A percentile compares a stretch with the other conserved stretches of the same genome.
These are phyloP conservation scores for Parasteatoda tepidariorum DNA, from an alignment of 1,140 invertebrate species.

Conservation along the genomic window DNA sequence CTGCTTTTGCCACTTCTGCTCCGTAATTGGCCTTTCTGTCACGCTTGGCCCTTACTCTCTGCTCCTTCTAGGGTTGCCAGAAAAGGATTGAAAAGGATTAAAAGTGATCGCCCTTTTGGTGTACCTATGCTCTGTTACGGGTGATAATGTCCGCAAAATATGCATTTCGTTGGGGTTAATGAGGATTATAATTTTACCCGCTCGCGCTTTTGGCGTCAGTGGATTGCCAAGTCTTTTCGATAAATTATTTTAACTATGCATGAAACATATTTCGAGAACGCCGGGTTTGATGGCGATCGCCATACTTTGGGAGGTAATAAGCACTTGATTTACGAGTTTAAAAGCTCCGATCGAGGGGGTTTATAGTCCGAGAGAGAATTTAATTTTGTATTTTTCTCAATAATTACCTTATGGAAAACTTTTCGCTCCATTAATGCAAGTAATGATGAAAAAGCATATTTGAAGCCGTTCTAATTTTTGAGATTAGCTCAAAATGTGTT, in stretches of 20 bases:
- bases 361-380: too few relatives aligned
- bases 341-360: too few relatives aligned
- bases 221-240: not conserved
- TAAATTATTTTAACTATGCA: not conserved
- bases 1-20: constrained; percentile 55
- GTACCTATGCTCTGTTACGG: not conserved
- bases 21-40: constrained; percentile 55
- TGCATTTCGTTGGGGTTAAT: not conserved
- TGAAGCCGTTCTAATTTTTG: too few relatives aligned
- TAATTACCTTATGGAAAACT: too few relatives aligned
- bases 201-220: not conserved
- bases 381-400: too few relatives aligned
- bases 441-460: too few relatives aligned
- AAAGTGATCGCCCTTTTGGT: constrained; percentile 30
- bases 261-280: not conserved
- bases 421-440: too few relatives aligned
- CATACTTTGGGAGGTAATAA: too few relatives aligned
- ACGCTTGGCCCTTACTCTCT: constrained; percentile 45
- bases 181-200: not conserved
- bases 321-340: too few relatives aligned
- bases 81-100: constrained; percentile 5
- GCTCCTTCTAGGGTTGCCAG: constrained; percentile 17
- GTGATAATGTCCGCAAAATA: not conserved
- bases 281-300: too few relatives aligned
- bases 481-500: too few relatives aligned